Evolutionary conservation across 2,888 invertebrate genomes (phyloP).

Genomic region (Drosophila paramelanica): DNA sequence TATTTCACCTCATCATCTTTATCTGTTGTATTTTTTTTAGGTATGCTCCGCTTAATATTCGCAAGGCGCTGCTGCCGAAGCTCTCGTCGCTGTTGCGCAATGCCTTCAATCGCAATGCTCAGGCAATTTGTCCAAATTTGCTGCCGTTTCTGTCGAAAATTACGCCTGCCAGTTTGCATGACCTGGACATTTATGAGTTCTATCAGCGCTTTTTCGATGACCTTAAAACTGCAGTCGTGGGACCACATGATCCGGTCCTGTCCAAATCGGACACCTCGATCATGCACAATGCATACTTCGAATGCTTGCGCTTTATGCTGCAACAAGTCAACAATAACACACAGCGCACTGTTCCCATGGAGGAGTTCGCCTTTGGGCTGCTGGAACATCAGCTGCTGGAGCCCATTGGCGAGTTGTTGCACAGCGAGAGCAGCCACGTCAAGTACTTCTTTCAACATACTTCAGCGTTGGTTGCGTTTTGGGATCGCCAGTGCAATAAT

Average conservation of each 20-base stretch:
- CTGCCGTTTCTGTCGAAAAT: slow-evolving; percentile 91
- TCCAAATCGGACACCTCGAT: slow-evolving; percentile 88
- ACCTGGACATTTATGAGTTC: slow-evolving; percentile 85
- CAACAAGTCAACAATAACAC: slow-evolving; percentile 85
- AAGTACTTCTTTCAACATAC: slow-evolving; percentile 86
- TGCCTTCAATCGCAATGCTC: slow-evolving; percentile 92
- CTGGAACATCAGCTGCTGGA: slow-evolving; percentile 79
- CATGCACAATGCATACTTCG: slow-evolving; percentile 89
- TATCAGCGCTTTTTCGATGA: slow-evolving; percentile 89
- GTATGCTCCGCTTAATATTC: slow-evolving; percentile 88
- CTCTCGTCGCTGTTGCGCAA: slow-evolving; percentile 88
- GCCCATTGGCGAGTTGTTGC: slow-evolving; percentile 85
- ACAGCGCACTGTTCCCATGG: slow-evolving; percentile 36
- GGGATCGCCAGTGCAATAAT: slow-evolving; percentile 84
- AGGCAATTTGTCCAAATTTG: slow-evolving; percentile 90
- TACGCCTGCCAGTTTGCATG: slow-evolving; percentile 63
- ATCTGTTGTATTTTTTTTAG: slow-evolving; percentile 49
- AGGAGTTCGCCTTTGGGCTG: slow-evolving; percentile 55
- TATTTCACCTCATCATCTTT: too few relatives aligned
- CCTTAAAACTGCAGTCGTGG: slow-evolving; percentile 87
- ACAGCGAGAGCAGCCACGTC: slow-evolving; percentile 75
- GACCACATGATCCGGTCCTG: slow-evolving; percentile 86
- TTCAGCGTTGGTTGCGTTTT: slow-evolving; percentile 86
- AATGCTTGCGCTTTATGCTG: slow-evolving; percentile 89
- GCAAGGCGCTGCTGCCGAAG: slow-evolving; percentile 90